Base-by-base conservation (phyloP, 2,797 vertebrate genomes). In the Brachyalestes nurse region DNA sequence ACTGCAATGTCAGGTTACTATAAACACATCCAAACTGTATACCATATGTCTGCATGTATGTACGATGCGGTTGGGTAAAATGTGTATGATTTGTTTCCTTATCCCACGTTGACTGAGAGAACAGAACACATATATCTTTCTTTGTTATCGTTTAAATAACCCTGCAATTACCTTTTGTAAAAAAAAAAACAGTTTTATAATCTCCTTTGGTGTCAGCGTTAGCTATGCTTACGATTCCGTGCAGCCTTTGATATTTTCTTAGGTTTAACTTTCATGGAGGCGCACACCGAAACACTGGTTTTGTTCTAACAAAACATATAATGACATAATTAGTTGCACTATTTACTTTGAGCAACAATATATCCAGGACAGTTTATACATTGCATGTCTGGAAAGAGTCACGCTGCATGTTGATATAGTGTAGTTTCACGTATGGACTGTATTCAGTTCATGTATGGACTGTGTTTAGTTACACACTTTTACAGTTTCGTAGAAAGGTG, bases 21-120 rank as follows among this genome's bases (percentile, higher is more conserved):
- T 93, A 93, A 94, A 94, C 92, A 91, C 81, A 82, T 74, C 86
- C 85, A 77, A 87, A 88, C 75, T 91, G 87, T 91, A 86, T 90
- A 90, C 87, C 87, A 80, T 83, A 86, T 77, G 87, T 81, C 87
- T 88, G 81, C 83, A 88, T 80, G 77, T 83, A 86, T 81, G 80
- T 67, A 78, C 72, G 69, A 80, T 89, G 87, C 83, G 87, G 89
- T 88, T 86, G 80, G 81, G 84, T 85, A 51, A 80, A 82, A 86
- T 88, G 85, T 72, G 78, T 85, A 75, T 60, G 79, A 83, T 91
- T 88, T 82, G 87, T 83, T 88, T 90, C 89, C 77, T 83, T 79
- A 80, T 74, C 86, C 86, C 82, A 77, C 81, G 86, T 87, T 81
- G 70, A 83, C 9, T 88, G 87, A 87, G 81, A 88, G 85, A 83